Percentiles rank a stretch among this genome's conserved stretches.
These are phyloP conservation scores for Ciconia maguari DNA, from an alignment of 2,113 vertebrate genomes.

Conservation along the genomic window DNA sequence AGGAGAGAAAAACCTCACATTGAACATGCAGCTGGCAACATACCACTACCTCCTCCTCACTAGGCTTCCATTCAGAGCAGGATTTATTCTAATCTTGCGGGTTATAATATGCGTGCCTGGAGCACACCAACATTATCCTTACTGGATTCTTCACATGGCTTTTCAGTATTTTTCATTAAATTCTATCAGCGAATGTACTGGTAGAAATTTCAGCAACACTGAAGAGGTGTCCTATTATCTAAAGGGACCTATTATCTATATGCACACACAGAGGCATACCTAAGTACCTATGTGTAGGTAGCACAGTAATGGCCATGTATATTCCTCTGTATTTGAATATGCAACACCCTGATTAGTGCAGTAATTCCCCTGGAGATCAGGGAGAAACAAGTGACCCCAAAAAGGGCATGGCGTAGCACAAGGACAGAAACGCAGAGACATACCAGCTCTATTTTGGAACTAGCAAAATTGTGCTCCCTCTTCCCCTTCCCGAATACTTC, in stretches of 20 bases:
- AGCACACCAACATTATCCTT: background rate
- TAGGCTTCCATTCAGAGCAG: background rate
- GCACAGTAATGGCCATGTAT: background rate
- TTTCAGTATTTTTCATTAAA: background rate
- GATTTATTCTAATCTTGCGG: background rate
- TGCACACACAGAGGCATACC: no score
- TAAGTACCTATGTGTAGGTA: fast-evolving
- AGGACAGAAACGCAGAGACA: background rate
- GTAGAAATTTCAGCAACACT: background rate
- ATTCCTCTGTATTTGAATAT: background rate
- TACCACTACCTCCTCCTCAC: background rate
- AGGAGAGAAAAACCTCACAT: background rate
- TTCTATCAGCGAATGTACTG: background rate
- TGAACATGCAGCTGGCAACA: background rate
- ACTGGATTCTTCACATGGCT: background rate
- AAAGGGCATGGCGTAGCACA: background rate
- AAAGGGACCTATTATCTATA: no score
- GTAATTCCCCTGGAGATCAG: background rate
- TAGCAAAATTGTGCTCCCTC: background rate
- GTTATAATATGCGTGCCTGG: background rate
- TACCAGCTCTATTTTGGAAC: background rate
- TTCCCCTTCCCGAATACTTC: background rate
- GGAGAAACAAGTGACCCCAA: background rate
- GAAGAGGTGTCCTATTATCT: background rate
- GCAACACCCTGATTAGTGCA: background rate